phyloP scores from a whole-genome alignment of 2,888 invertebrate species.

The Diaperis boleti region DNA sequence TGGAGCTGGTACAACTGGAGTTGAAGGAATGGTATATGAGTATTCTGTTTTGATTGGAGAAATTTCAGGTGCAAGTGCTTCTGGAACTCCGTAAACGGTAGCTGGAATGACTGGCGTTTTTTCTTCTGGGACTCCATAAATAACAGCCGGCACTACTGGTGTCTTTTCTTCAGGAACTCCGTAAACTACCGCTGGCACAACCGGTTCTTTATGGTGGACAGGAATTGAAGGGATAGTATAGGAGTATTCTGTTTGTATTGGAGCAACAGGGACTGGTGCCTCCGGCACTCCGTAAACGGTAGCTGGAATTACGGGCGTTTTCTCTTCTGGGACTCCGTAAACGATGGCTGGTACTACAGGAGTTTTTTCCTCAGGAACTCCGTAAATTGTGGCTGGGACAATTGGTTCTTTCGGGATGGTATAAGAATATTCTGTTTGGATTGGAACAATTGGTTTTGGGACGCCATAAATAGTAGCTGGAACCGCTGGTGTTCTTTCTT shows the following conservation, averaged over 20 bases:
- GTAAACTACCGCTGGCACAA: slow-evolving; percentile 13
- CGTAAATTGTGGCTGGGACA: background rate
- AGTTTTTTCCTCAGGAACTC: background rate
- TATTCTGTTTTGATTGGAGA: too few species aligned
- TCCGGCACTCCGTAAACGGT: too few species aligned
- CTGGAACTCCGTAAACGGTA: slow-evolving; percentile 8
- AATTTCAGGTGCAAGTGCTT: too few species aligned
- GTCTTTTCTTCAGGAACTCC: slow-evolving; percentile 20
- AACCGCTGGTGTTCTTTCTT: background rate
- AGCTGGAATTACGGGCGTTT: background rate
- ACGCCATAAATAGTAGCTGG: background rate
- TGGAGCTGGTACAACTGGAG: background rate
- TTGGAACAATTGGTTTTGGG: background rate
- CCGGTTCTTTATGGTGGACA: slow-evolving; percentile 1
- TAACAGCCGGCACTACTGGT: slow-evolving; percentile 8
- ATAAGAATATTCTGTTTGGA: slow-evolving; percentile 15
- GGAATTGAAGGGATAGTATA: slow-evolving; percentile 7
- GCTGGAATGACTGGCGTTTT: slow-evolving; percentile 1
- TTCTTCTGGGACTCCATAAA: slow-evolving; percentile 24
- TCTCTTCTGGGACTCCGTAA: background rate
- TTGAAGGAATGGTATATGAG: too few species aligned
- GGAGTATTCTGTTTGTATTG: slow-evolving; percentile 8
- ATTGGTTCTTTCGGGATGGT: background rate
- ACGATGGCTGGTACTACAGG: background rate
- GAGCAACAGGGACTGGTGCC: background rate